Evolutionary conservation across 1,140 invertebrate genomes (phyloP).

Genomic region (Drosophila nigrodunni): DNA sequence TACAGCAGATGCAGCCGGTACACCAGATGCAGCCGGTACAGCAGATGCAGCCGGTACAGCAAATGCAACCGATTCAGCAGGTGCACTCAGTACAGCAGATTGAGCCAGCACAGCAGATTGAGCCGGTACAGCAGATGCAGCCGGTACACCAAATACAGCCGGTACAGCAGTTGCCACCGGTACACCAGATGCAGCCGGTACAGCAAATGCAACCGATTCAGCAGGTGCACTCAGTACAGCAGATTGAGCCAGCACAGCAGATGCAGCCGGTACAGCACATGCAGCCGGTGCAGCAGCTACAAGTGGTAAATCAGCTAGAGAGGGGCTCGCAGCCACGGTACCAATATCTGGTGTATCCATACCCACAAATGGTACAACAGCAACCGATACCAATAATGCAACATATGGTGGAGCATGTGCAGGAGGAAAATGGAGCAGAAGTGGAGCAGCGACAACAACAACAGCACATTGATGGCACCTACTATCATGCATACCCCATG

Average conservation of each 20-base stretch:
- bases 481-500: neutral
- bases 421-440: neutral
- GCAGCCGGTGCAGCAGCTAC: neutral
- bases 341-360: neutral
- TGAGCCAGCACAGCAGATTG: neutral
- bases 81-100: neutral
- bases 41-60: no score
- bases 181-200: neutral
- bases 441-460: neutral
- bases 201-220: neutral
- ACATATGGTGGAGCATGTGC: neutral
- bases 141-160: neutral
- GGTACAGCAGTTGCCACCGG: neutral
- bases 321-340: neutral
- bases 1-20: neutral
- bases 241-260: neutral
- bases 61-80: no score
- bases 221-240: neutral
- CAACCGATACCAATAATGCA: neutral
- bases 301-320: neutral
- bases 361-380: neutral
- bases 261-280: neutral
- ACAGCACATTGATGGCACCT: neutral
- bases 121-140: no score
- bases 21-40: neutral